A percentile compares a stretch with the other conserved stretches of the same genome.
Evolutionary conservation across 2,888 invertebrate species (phyloP).

Genomic region (Yponomeuta evonymella): DNA sequence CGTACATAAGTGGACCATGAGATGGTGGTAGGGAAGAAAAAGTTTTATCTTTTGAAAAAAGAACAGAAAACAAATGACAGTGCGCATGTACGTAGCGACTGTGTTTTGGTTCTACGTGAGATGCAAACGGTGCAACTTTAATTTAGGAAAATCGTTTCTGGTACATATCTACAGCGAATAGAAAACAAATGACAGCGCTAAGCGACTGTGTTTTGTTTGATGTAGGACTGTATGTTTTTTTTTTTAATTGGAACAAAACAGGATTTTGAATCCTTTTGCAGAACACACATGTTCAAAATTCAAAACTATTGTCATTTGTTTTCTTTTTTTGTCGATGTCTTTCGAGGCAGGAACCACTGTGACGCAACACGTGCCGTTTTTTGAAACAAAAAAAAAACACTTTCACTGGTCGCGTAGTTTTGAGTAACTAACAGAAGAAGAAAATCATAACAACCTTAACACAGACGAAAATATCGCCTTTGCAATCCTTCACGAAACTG

Average conservation of each 20-base stretch:
- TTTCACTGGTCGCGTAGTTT: constrained; percentile 41
- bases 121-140: no score
- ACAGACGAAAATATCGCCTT: constrained; percentile 81
- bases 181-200: no score
- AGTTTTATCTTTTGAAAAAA: no score
- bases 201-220: background rate
- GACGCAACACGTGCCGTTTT: constrained; percentile 33
- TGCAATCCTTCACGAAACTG: constrained; percentile 82
- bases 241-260: background rate
- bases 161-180: background rate
- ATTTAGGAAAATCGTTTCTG: no score
- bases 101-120: no score
- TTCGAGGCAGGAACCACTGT: constrained; percentile 6
- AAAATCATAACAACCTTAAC: constrained; percentile 79
- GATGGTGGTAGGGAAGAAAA: no score
- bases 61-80: no score
- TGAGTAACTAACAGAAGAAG: constrained; percentile 28
- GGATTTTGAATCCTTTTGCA: background rate
- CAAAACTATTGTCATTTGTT: background rate
- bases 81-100: no score
- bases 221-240: background rate
- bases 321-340: background rate
- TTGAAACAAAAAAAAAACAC: constrained; percentile 42
- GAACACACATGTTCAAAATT: background rate
- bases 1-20: no score